Conservation (phyloP, 2,888 invertebrate species). For the Prionchulus punctatus region DNA sequence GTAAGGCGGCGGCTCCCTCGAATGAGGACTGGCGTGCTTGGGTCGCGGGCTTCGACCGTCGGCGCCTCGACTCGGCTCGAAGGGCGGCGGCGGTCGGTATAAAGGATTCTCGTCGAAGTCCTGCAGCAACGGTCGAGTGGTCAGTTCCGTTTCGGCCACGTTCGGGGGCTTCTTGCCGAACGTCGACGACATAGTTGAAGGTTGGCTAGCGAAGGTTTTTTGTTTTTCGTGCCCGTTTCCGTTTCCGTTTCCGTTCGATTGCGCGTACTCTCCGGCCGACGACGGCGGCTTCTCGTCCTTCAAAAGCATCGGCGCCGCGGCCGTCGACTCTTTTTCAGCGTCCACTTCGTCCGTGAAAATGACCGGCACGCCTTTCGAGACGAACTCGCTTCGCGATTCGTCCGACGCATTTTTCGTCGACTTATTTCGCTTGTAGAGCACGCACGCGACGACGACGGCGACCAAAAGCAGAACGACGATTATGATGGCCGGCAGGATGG, state of each 20-base stretch:
- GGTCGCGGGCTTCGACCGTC: constrained; percentile 41
- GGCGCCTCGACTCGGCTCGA: constrained; percentile 51
- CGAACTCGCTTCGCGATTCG: constrained; percentile 24
- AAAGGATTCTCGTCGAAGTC: constrained; percentile 45
- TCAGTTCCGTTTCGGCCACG: constrained; percentile 14
- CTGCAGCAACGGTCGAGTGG: constrained; percentile 12
- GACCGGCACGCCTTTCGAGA: constrained; percentile 52
- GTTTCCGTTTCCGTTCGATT: not conserved
- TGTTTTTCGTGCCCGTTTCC: too few species aligned
- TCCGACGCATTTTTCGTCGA: constrained; percentile 59
- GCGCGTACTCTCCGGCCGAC: constrained; percentile 13
- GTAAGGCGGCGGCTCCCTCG: constrained; percentile 78
- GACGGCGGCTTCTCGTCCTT: constrained; percentile 83
- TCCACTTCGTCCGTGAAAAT: constrained; percentile 86
- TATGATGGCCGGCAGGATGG: constrained; percentile 64
- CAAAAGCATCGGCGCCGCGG: constrained; percentile 75
- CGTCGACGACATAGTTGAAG: too few species aligned
- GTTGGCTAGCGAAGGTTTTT: too few species aligned
- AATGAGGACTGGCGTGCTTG: constrained; percentile 71
- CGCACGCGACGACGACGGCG: constrained; percentile 69
- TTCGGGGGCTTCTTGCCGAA: constrained; percentile 18
- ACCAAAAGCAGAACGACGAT: constrained; percentile 66
- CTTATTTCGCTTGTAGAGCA: constrained; percentile 58
- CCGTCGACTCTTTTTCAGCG: constrained; percentile 52
- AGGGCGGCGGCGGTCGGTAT: constrained; percentile 77